Conservation (phyloP, 2,797 vertebrate species). For the Silurus lanzhouensis region DNA sequence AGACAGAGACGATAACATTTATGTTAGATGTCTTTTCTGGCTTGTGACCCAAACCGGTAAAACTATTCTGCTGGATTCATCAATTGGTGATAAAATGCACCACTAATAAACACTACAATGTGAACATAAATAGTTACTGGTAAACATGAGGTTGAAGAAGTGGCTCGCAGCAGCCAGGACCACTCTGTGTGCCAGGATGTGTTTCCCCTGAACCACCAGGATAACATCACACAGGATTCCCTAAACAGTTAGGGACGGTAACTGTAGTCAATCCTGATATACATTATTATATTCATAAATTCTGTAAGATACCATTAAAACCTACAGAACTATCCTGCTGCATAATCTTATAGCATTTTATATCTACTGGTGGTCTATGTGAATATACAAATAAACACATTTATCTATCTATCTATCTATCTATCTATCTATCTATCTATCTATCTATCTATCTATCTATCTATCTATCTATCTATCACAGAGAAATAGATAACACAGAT, state of each 20-base stretch:
- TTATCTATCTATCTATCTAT: neutral
- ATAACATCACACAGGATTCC: constrained; percentile 94
- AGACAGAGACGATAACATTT: neutral
- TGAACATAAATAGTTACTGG: constrained; percentile 77
- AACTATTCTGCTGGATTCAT: neutral
- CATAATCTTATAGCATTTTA: neutral
- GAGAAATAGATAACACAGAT: neutral
- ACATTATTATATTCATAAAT: neutral
- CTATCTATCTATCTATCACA: neutral
- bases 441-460: neutral
- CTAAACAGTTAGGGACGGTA: constrained; percentile 56
- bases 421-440: neutral
- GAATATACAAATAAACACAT: neutral
- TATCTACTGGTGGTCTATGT: neutral
- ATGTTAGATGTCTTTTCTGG: neutral
- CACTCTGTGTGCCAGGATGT: constrained; percentile 92
- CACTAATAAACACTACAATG: neutral
- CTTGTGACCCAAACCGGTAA: neutral
- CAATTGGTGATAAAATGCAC: neutral
- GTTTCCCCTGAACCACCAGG: constrained; percentile 92
- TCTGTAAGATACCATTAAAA: neutral
- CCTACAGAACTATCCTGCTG: neutral
- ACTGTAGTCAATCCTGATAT: neutral
- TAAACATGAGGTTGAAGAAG: constrained; percentile 99
- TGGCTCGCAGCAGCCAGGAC: constrained; percentile 96